Percentiles rank a stretch among this genome's conserved stretches.
Conservation (phyloP, 2,797 vertebrate genomes). For the Setipinna tenuifilis region DNA sequence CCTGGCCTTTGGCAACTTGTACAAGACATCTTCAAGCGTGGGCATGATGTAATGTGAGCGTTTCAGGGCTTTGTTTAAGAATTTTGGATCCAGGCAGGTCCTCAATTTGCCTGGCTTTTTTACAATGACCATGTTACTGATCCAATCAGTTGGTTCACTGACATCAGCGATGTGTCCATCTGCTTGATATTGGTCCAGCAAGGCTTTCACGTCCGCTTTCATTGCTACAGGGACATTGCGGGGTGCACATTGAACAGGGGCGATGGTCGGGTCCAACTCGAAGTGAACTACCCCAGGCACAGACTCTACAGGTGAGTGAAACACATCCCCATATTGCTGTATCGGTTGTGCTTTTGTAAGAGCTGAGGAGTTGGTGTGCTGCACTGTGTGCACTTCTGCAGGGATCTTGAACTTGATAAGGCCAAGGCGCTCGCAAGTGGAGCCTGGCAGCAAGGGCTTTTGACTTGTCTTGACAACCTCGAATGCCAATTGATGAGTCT, state of each 20-base stretch:
- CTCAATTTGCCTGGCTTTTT: conserved; percentile 38
- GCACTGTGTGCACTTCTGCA: neutral
- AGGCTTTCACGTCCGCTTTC: conserved; percentile 35
- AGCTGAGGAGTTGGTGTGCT: too few species aligned
- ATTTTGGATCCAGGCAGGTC: conserved; percentile 43
- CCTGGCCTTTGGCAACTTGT: conserved; percentile 47
- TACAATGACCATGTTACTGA: conserved; percentile 45
- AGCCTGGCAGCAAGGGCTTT: conserved; percentile 34
- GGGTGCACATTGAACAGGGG: conserved; percentile 34
- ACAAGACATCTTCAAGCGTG: conserved; percentile 36
- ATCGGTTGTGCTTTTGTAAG: conserved; percentile 27
- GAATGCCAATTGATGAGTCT: conserved; percentile 21
- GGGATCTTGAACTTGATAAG: conserved; percentile 41
- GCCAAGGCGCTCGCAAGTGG: conserved; percentile 32
- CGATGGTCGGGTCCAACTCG: conserved; percentile 30
- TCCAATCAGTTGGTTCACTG: conserved; percentile 36
- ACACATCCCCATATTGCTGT: too few species aligned
- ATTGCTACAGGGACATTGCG: conserved; percentile 44
- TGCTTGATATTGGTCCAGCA: conserved; percentile 38
- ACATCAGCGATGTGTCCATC: conserved; percentile 37
- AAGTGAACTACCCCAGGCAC: conserved; percentile 34
- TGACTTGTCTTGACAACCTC: conserved; percentile 31
- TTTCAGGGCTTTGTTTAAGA: conserved; percentile 42
- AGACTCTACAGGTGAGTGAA: conserved; percentile 36
- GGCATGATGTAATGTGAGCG: too few species aligned